phyloP scores from a whole-genome alignment of 2,113 vertebrate species.

The Cyrtonyx montezumae region DNA sequence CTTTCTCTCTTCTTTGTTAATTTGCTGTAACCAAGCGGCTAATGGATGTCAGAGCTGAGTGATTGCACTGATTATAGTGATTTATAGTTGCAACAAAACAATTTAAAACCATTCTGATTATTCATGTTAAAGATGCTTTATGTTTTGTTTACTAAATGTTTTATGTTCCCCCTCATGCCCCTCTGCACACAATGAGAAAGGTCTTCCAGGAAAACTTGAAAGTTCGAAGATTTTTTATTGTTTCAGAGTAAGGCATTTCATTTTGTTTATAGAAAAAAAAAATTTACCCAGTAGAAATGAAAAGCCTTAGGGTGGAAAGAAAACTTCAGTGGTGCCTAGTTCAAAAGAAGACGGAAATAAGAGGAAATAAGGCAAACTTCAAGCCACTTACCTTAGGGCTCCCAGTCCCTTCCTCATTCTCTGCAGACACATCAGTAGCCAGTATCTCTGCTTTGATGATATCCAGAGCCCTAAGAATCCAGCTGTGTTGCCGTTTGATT shows the following conservation, averaged over 20 bases:
- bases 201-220: conserved; percentile 69
- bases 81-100: conserved; percentile 94
- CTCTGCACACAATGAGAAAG: conserved; percentile 41
- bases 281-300: conserved; percentile 81
- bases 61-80: conserved; percentile 93
- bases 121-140: conserved; percentile 88
- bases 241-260: conserved; percentile 73
- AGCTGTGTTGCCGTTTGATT: conserved; percentile 97
- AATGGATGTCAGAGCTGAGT: conserved; percentile 96
- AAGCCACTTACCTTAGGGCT: conserved; percentile 88
- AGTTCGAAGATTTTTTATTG: conserved; percentile 70
- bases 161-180: conserved; percentile 63
- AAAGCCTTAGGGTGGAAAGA: conserved; percentile 82
- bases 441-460: conserved; percentile 94
- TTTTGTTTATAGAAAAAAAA: conserved; percentile 71
- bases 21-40: conserved; percentile 93
- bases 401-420: conserved; percentile 78
- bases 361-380: conserved; percentile 80
- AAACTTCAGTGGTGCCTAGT: conserved; percentile 83
- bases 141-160: conserved; percentile 87
- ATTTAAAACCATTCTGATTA: conserved; percentile 90
- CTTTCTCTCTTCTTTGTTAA: conserved; percentile 93
- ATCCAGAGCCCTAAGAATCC: conserved; percentile 94
- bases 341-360: conserved; percentile 82
- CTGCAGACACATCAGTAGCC: conserved; percentile 84